Evolutionary conservation across 37 sponge, comb jelly and placozoan genomes (phyloP).

Genomic region (Petrosia ficiformis): DNA sequence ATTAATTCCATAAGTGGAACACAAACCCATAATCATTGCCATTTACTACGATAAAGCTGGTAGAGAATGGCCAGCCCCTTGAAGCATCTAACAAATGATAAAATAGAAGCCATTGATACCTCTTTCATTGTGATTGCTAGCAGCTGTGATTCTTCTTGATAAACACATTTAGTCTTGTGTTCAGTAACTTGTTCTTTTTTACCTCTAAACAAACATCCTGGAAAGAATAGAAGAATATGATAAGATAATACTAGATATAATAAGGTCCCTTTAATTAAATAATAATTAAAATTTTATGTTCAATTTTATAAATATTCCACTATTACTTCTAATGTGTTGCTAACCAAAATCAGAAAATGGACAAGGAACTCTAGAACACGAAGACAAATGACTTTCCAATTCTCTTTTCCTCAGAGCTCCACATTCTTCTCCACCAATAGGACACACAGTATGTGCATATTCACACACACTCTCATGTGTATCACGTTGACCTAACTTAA

Average conservation of each 20-base stretch:
- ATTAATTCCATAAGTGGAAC: no score
- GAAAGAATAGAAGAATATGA: background rate
- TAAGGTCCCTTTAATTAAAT: background rate
- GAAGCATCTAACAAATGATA: no score
- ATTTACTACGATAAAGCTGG: background rate
- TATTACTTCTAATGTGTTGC: background rate
- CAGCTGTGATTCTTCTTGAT: constrained; percentile 60
- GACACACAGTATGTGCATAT: constrained; percentile 57
- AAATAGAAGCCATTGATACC: no score
- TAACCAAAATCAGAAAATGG: constrained; percentile 64
- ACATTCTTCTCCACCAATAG: constrained; percentile 65
- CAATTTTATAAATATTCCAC: background rate
- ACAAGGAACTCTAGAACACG: constrained; percentile 57
- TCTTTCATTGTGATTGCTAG: constrained; percentile 62
- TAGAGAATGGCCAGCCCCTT: background rate
- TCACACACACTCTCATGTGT: constrained; percentile 69
- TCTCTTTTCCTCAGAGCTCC: constrained; percentile 53
- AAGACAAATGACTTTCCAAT: constrained; percentile 52
- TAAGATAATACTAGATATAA: background rate
- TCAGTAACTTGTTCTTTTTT: constrained; percentile 28
- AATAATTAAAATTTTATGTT: background rate
- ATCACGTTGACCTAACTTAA: constrained; percentile 59
- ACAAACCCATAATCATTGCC: background rate
- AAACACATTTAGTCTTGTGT: constrained; percentile 56
- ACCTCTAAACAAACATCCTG: constrained; percentile 71